phyloP scores from a whole-genome alignment of 2,113 vertebrate genomes.

The Caracal caracal region DNA sequence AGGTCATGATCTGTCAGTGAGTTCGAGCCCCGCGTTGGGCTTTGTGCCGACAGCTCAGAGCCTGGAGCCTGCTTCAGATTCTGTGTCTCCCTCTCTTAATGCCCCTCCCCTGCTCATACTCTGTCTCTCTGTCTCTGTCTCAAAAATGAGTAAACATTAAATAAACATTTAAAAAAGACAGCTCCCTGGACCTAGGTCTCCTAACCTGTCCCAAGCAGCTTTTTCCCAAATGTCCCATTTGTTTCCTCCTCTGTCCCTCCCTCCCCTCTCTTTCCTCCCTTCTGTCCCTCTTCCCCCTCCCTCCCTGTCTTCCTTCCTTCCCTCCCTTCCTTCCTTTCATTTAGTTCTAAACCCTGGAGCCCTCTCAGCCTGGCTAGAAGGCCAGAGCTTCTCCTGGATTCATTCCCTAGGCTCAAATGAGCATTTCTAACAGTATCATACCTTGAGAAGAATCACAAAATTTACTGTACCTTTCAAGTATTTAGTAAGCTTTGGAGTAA shows the following conservation, averaged over 20 bases:
- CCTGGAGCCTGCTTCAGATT: no score
- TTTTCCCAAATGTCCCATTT: neutral
- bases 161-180: neutral
- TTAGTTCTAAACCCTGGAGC: neutral
- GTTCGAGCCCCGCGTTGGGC: no score
- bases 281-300: rapidly evolving
- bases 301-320: rapidly evolving
- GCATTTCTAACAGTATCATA: neutral
- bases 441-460: neutral
- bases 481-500: neutral
- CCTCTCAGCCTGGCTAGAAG: neutral
- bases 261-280: no score
- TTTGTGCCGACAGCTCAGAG: no score
- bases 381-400: neutral
- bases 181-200: neutral
- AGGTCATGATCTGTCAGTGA: no score
- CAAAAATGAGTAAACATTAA: no score
- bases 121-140: no score
- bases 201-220: neutral
- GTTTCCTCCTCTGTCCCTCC: neutral
- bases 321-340: no score
- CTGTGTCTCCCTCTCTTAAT: no score
- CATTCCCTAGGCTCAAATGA: neutral
- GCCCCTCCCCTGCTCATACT: no score
- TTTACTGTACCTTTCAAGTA: neutral